These are phyloP conservation scores for Microtus californicus DNA, from an alignment of 2,797 vertebrate genomes.

Conservation along the genomic window DNA sequence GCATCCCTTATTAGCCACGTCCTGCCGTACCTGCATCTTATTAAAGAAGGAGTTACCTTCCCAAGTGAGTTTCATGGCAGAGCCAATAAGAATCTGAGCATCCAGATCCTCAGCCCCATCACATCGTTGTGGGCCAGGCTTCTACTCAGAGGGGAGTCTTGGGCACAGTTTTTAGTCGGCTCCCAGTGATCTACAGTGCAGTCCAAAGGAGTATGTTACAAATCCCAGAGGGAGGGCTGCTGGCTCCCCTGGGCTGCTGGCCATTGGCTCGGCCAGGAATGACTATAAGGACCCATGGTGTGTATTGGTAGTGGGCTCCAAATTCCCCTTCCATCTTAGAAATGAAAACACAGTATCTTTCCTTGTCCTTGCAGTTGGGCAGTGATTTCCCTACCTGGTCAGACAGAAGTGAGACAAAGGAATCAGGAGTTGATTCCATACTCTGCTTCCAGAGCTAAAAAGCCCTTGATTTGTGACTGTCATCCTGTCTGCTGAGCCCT, in stretches of 20 bases:
- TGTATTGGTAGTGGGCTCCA: background rate
- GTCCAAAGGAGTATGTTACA: background rate
- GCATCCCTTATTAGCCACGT: rapidly evolving
- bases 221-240: background rate
- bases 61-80: background rate
- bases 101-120: background rate
- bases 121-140: background rate
- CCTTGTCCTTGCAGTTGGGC: background rate
- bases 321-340: background rate
- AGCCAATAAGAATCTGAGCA: background rate
- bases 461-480: background rate
- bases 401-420: background rate
- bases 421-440: background rate
- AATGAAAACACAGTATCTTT: background rate
- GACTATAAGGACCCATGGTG: background rate
- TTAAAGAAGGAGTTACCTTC: background rate
- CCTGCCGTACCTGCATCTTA: background rate
- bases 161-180: background rate
- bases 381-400: background rate
- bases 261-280: background rate
- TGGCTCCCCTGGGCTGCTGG: background rate
- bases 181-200: background rate
- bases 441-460: background rate
- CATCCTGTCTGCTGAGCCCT: background rate
- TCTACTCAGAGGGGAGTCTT: background rate